Percentiles rank a stretch among this genome's conserved stretches.
Evolutionary conservation across 2,113 vertebrate genomes (phyloP).

Genomic region (Edolisoma coerulescens): DNA sequence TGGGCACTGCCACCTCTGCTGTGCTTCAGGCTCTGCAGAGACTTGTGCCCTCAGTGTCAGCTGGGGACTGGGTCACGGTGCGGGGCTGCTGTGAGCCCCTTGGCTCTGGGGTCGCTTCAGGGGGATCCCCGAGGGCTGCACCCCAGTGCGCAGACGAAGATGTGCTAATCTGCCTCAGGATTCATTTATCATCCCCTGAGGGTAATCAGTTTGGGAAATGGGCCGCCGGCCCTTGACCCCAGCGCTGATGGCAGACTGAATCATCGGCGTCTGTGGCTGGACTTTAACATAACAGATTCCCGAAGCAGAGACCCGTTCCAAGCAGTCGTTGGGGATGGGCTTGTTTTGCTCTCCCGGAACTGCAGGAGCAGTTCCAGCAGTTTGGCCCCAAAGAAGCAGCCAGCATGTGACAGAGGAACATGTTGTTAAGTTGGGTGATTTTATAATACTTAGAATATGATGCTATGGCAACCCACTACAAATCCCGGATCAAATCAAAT

Average conservation of each 20-base stretch:
- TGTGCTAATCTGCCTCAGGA: background rate
- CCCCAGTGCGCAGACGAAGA: accelerated
- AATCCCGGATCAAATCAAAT: constrained; percentile 50
- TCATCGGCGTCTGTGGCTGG: background rate
- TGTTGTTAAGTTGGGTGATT: constrained; percentile 45
- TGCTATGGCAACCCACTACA: constrained; percentile 64
- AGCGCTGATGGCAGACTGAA: background rate
- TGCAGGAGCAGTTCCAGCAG: constrained; percentile 8
- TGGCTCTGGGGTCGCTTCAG: accelerated
- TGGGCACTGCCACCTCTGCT: background rate
- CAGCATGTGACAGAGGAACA: constrained; percentile 38
- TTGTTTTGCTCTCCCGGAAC: constrained; percentile 17
- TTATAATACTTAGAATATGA: constrained; percentile 20
- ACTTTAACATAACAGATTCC: background rate
- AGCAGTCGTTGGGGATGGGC: background rate
- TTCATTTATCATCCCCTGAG: background rate
- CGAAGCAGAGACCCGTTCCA: background rate
- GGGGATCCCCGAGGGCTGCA: background rate
- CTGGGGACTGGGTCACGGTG: accelerated
- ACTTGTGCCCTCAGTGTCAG: accelerated
- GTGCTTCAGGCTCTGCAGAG: accelerated
- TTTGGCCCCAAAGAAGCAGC: constrained; percentile 9
- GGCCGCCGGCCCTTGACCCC: background rate
- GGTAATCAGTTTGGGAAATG: background rate
- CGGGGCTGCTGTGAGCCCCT: accelerated